Evolutionary conservation across 1,140 invertebrate species (phyloP), one percentile per base, ranked within the genome.

Genomic region (Eumeta japonica): DNA sequence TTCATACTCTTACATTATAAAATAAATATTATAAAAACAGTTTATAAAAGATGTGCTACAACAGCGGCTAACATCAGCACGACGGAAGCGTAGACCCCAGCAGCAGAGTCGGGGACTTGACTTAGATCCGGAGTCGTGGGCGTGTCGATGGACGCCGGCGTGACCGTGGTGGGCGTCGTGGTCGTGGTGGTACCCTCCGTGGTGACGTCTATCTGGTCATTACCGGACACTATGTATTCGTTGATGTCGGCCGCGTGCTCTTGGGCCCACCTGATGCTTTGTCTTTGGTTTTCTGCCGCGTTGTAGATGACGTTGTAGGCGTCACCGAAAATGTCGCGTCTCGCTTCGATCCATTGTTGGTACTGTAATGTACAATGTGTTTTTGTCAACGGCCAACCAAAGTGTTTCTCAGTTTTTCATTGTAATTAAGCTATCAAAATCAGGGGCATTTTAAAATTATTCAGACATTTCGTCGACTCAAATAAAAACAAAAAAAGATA

Each of bases 301-400:
- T 48, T 50, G 9, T 36, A 40, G 0, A 60, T 41, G 9, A 16
- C 4, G 11, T 42, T 18, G 20, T 50, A 60, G 3, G 29, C 11
- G 27, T 11, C 15, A 2, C 57, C 61, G 10, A 66, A 36, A 1
- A 10, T n/a, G 1, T 13, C 34, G 11, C 45, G 39, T 30, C 48
- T 60, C 3, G 40, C 15, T 2, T 24, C 48, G 5, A 50, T 55
- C 67, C 67, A 72, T 2, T 27, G 16, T 52, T 51, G 45, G 41
- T 61, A 64, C 67, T 72, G 47, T 19, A 56, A 24, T n/a, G n/a
- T 24, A 24, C 5, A 7, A 24, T 24, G n/a, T n/a, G n/a, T n/a
- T n/a, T n/a, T n/a, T n/a, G n/a, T n/a, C n/a, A n/a, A n/a, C n/a
- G n/a, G n/a, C n/a, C n/a, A n/a, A n/a, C n/a, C n/a, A n/a, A n/a